Percentiles rank a stretch among this genome's conserved stretches.
Evolutionary conservation across 2,888 invertebrate genomes (phyloP).

Genomic region (Aplocera efformata): DNA sequence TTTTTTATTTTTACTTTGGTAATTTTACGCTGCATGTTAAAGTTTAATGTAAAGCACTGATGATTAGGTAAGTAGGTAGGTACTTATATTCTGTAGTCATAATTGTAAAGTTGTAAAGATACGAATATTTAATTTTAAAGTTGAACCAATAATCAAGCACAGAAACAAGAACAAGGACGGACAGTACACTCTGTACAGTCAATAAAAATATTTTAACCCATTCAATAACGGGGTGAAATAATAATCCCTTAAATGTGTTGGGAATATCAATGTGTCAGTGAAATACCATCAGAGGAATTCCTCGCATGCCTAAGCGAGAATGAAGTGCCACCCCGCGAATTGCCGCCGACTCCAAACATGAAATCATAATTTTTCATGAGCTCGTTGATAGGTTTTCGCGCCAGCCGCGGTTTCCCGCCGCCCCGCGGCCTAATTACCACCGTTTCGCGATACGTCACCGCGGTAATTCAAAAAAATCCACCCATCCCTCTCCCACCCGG

Average conservation of each 20-base stretch:
- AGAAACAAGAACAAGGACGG: background rate
- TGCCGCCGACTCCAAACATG: constrained; percentile 59
- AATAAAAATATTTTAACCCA: constrained; percentile 1
- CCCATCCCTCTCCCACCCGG: constrained; percentile 67
- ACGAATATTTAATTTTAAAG: too few species aligned
- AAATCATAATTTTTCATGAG: constrained; percentile 80
- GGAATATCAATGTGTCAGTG: constrained; percentile 43
- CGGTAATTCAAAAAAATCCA: constrained; percentile 76
- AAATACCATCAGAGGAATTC: constrained; percentile 50
- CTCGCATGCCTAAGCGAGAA: constrained; percentile 53
- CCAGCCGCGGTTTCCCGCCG: constrained; percentile 77
- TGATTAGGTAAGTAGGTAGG: too few species aligned
- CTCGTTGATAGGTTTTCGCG: constrained; percentile 79
- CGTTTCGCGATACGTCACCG: constrained; percentile 77
- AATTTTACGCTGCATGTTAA: background rate
- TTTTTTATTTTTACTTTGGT: background rate
- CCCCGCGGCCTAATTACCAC: constrained; percentile 79
- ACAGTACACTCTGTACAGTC: background rate
- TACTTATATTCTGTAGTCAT: too few species aligned
- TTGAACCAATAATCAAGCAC: background rate
- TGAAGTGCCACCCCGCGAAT: constrained; percentile 62
- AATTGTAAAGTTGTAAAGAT: too few species aligned
- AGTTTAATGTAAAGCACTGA: too few species aligned
- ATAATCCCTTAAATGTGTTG: constrained; percentile 28
- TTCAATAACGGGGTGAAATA: constrained; percentile 6